Percentiles rank a stretch among this genome's conserved stretches.
Conservation (phyloP, 2,113 vertebrate species). For the Triplophysa dalaica region DNA sequence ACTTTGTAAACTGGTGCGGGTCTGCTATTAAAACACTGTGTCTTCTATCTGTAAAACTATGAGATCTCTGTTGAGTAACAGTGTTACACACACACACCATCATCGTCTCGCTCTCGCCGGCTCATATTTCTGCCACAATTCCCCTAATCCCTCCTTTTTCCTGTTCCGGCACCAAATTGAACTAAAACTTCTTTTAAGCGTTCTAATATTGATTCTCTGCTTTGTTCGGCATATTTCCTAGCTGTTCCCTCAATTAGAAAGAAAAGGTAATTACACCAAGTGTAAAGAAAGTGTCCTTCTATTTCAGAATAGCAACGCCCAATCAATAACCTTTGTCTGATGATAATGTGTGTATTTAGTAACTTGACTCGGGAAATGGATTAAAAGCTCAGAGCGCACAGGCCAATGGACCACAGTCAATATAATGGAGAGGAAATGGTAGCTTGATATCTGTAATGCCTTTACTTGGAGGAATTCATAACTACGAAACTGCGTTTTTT, state of each 20-base stretch:
- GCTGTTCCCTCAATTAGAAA: slow-evolving; percentile 53
- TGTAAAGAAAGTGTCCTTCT: slow-evolving; percentile 52
- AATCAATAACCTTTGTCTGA: slow-evolving; percentile 57
- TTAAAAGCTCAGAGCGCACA: slow-evolving; percentile 48
- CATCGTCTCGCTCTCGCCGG: slow-evolving; percentile 3
- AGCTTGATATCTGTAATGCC: slow-evolving; percentile 52
- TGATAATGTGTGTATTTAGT: slow-evolving; percentile 56
- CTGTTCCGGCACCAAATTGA: slow-evolving; percentile 50
- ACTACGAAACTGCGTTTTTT: slow-evolving; percentile 18
- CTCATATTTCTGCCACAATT: background rate
- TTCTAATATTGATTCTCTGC: slow-evolving; percentile 54
- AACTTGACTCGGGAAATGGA: slow-evolving; percentile 54
- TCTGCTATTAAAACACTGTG: background rate
- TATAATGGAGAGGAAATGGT: slow-evolving; percentile 37
- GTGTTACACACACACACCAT: background rate
- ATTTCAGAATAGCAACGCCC: slow-evolving; percentile 47
- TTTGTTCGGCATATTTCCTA: slow-evolving; percentile 55
- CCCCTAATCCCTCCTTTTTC: slow-evolving; percentile 29
- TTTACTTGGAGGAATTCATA: slow-evolving; percentile 37
- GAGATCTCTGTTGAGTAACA: background rate
- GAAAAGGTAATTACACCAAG: slow-evolving; percentile 57
- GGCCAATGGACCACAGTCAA: slow-evolving; percentile 47
- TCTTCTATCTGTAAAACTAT: background rate
- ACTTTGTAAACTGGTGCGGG: background rate
- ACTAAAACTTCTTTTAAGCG: slow-evolving; percentile 51